Base-by-base conservation (phyloP, 2,888 invertebrate species). In the Cephus rjabovi region DNA sequence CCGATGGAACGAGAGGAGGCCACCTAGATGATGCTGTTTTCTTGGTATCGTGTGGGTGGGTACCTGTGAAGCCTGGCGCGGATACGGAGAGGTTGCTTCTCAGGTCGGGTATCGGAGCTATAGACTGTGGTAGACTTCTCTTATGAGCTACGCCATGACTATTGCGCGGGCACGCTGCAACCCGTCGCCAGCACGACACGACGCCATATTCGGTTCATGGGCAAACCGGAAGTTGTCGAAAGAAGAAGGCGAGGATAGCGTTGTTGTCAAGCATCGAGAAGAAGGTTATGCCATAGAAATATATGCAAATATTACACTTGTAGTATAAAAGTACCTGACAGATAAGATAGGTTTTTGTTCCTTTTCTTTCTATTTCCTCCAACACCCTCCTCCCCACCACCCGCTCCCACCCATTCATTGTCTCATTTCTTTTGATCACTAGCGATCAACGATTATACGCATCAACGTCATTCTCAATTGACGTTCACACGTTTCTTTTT, bases 81-180 rank as follows among this genome's bases (percentile, higher is more conserved):
- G 91, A 91, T 86, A 90, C 88, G 88, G 91, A 91, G 90, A 93
- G 92, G 90, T 94, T 94, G 92, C 94, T 94, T 92, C 97, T 95
- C 93, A 97, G 95, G 94, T 97, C 96, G 92, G 97, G 97, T 92
- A 97, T 97, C 92, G 96, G 95, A 92, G 94, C 94, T 92, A 96
- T 95, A 92, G 96, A 95, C 93, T 96, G 95, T 93, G 97, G 96
- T 93, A 97, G 95, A 93, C 96, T 95, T 90, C 95, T 95, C 93
- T 95, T 95, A 94, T 96, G 96, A 91, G 95, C 95, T 93, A 97
- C 97, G 93, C 97, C 97, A 93, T 96, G 96, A 93, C 94, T 95
- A 95, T 97, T 97, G 93, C 95, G 94, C 92, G 94, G 94, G 92
- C 93, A 93, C 92, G 93, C 93, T 93, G 93, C 92, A 92, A 92